Base-by-base conservation (phyloP, 2,113 vertebrate species). In the Silurus glanis region DNA sequence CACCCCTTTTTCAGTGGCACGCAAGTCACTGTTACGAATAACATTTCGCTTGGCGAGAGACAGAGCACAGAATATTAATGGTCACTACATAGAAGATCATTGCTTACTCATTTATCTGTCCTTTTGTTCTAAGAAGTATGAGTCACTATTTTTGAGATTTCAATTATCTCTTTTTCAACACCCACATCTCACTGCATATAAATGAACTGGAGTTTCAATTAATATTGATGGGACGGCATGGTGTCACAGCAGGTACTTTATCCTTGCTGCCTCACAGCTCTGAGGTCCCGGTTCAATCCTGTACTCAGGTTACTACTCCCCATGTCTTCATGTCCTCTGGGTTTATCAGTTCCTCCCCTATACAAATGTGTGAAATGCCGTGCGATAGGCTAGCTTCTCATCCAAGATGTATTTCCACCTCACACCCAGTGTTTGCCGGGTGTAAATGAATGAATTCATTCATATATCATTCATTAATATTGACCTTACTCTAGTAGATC, bases 131-230 rank as follows among this genome's bases (percentile, higher is more conserved):
- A 56, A 58, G 37, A 79, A 28, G n/a, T 59, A 59, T 59, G 55
- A 79, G 53, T 79, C 25, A 80, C 28, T 23, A 5, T 37, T 61
- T 80, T 61, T 61, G 4, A 61, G 56, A 61, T 45, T 80, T 37
- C 28, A 61, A 80, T 61, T 47, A 80, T 45, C 78, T 61, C 56
- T 61, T 80, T 45, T 80, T 61, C 25, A 80, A 10, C 56, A 61
- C 78, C 56, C 9, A 80, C 28, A 61, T 23, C 58, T 76, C 56
- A 45, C 25, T 47, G 78, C 56, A 80, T 80, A 45, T 61, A 61
- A 59, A 61, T 19, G 16, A 45, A 59, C 55, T 9, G 23, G 28
- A 45, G 37, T 61, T 61, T 45, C 56, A 45, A n/a, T 80, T 80
- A 25, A 78, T 55, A 61, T 47, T 61, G 78, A 80, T 80, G 78